Percentiles rank a stretch among this genome's conserved stretches.
phyloP scores from a whole-genome alignment of 2,888 invertebrate genomes.

The Eristalinus sepulchralis region DNA sequence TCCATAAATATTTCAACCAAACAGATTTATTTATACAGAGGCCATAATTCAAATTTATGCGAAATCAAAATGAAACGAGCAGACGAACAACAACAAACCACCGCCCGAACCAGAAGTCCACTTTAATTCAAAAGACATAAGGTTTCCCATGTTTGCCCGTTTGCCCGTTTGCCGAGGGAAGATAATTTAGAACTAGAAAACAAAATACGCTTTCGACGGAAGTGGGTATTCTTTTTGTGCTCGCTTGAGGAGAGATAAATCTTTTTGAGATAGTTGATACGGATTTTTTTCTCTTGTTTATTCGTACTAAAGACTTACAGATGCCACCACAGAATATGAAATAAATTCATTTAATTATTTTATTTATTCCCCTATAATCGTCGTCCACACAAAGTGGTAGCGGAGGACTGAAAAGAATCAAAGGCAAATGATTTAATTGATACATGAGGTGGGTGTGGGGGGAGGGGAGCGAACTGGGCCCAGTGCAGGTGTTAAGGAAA shows the following conservation, averaged over 20 bases:
- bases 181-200: slow-evolving; percentile 25
- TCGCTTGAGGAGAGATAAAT: slow-evolving; percentile 24
- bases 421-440: background rate
- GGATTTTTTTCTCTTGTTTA: background rate
- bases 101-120: background rate
- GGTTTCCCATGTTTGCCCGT: background rate
- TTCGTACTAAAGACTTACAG: slow-evolving; percentile 32
- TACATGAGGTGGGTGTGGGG: background rate
- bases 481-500: slow-evolving; percentile 48
- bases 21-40: slow-evolving; percentile 4
- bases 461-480: background rate
- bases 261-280: slow-evolving; percentile 8
- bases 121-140: background rate
- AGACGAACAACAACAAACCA: background rate
- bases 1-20: slow-evolving; percentile 9
- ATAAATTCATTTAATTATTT: slow-evolving; percentile 34
- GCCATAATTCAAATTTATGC: slow-evolving; percentile 22
- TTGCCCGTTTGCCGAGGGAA: background rate
- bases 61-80: background rate
- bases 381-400: background rate
- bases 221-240: slow-evolving; percentile 7
- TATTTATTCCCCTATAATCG: slow-evolving; percentile 25
- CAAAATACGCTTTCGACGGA: slow-evolving; percentile 45
- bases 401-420: background rate
- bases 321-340: slow-evolving; percentile 17